A percentile compares a stretch with the other conserved stretches of the same genome.
These are phyloP conservation scores for Alligator sinensis DNA, from an alignment of 2,113 vertebrate species.

Conservation along the genomic window DNA sequence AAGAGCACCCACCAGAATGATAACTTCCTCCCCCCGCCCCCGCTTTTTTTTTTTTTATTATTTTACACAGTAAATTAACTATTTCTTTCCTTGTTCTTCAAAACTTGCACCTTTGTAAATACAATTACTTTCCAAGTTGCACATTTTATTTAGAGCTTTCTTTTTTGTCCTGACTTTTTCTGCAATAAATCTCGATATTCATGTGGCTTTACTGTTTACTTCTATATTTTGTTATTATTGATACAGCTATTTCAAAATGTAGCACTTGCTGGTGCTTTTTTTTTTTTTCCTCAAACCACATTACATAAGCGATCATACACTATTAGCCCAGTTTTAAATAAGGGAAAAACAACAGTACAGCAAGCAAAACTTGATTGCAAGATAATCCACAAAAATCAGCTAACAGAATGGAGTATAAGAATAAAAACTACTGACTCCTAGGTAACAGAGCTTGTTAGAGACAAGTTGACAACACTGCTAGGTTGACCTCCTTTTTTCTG, in stretches of 20 bases:
- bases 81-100: accelerated
- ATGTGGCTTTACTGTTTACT: neutral
- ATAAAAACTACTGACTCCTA: neutral
- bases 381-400: neutral
- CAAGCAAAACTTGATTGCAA: neutral
- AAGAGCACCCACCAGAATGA: neutral
- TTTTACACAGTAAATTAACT: neutral
- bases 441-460: neutral
- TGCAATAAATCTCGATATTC: neutral
- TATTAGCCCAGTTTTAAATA: neutral
- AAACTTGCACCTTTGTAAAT: neutral
- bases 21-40: neutral
- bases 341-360: neutral
- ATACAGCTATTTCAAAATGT: neutral
- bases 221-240: neutral
- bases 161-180: neutral
- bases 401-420: neutral
- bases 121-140: neutral
- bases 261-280: no score
- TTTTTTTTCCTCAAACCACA: neutral
- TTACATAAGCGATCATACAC: neutral
- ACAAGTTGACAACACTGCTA: neutral
- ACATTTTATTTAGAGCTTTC: neutral
- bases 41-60: neutral
- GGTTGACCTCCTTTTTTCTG: neutral